These are phyloP conservation scores for Clarias macrocephalus DNA, from an alignment of 2,113 vertebrate species.

Conservation along the genomic window DNA sequence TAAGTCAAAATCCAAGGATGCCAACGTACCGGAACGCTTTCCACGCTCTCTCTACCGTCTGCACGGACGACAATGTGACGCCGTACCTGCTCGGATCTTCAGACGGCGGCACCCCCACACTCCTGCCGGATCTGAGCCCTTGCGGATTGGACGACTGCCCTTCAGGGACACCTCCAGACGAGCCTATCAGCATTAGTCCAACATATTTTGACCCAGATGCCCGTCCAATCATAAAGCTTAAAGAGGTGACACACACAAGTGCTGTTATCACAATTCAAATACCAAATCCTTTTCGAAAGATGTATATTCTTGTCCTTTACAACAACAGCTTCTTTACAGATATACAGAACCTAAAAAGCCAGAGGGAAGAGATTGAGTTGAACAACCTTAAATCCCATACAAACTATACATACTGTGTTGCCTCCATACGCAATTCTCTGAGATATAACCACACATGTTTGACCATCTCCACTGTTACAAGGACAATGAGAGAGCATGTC, in stretches of 20 bases:
- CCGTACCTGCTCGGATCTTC: constrained; percentile 68
- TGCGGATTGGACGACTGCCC: constrained; percentile 88
- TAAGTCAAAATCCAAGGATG: constrained; percentile 85
- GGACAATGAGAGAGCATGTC: constrained; percentile 60
- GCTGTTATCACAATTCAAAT: constrained; percentile 88
- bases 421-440: constrained; percentile 86
- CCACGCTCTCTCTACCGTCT: constrained; percentile 84
- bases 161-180: constrained; percentile 83
- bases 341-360: constrained; percentile 82
- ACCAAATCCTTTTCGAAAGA: constrained; percentile 88
- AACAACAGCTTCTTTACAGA: constrained; percentile 89
- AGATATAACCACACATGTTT: constrained; percentile 95
- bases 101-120: constrained; percentile 69
- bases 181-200: constrained; percentile 77
- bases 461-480: constrained; percentile 83
- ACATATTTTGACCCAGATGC: constrained; percentile 73
- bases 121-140: constrained; percentile 76
- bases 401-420: constrained; percentile 97
- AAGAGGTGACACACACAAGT: constrained; percentile 83
- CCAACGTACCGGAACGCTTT: constrained; percentile 85
- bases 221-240: constrained; percentile 82
- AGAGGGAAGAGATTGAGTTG: constrained; percentile 87
- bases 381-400: constrained; percentile 84
- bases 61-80: constrained; percentile 79
- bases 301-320: constrained; percentile 94